A percentile compares a stretch with the other conserved stretches of the same genome.
phyloP scores from a whole-genome alignment of 2,797 vertebrate genomes.

The Passerculus sandwichensis region DNA sequence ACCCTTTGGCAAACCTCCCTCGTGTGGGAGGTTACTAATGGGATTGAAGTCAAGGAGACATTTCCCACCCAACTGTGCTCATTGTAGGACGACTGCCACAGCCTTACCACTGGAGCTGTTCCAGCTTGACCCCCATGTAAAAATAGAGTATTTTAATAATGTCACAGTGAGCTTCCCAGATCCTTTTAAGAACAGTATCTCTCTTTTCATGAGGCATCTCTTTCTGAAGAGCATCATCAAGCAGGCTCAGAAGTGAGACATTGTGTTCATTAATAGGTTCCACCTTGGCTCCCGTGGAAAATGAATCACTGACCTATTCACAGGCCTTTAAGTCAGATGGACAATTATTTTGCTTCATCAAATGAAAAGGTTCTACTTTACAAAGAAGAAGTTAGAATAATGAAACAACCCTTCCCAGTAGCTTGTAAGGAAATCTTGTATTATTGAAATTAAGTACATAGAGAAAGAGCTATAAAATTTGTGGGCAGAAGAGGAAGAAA shows the following conservation, averaged over 20 bases:
- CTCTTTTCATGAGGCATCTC: constrained; percentile 11
- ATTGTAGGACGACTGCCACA: background rate
- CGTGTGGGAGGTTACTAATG: constrained; percentile 31
- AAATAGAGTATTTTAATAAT: constrained; percentile 55
- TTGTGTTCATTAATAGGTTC: constrained; percentile 38
- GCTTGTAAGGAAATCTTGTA: background rate
- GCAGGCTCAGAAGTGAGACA: background rate
- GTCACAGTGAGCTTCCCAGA: constrained; percentile 17
- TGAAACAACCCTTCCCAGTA: background rate
- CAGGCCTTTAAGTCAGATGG: background rate
- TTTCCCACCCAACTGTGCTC: constrained; percentile 14
- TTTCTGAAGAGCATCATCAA: constrained; percentile 32
- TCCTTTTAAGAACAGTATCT: constrained; percentile 2
- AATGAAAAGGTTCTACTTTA: background rate
- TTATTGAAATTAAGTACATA: background rate
- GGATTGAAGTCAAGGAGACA: constrained; percentile 40
- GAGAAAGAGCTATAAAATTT: background rate
- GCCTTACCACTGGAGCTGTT: background rate
- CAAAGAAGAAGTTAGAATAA: background rate
- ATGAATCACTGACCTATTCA: constrained; percentile 29
- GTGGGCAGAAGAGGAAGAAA: background rate
- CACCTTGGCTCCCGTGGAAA: constrained; percentile 6
- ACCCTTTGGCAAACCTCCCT: constrained; percentile 2
- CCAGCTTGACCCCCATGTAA: constrained; percentile 21
- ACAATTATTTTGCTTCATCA: constrained; percentile 50